A percentile compares a stretch with the other conserved stretches of the same genome.
phyloP scores from a whole-genome alignment of 2,888 invertebrate species.

The Amphipyra berbera region DNA sequence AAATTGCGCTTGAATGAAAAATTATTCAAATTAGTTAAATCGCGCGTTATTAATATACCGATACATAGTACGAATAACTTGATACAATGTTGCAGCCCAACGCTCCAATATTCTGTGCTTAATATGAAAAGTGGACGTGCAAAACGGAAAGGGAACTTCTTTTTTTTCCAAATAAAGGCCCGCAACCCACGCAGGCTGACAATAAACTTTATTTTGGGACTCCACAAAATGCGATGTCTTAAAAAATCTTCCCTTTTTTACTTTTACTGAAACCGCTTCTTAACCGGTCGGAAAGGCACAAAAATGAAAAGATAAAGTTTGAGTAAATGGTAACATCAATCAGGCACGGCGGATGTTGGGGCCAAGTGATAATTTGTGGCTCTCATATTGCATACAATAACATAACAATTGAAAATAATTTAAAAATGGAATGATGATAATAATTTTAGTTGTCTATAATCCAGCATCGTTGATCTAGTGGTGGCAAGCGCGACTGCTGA shows the following conservation, averaged over 20 bases:
- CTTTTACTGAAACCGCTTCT: slow-evolving; percentile 73
- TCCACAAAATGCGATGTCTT: slow-evolving; percentile 72
- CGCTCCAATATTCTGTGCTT: slow-evolving; percentile 30
- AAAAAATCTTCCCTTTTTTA: slow-evolving; percentile 71
- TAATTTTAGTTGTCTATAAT: too few relatives aligned
- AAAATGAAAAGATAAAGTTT: slow-evolving; percentile 70
- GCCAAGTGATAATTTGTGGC: slow-evolving; percentile 50
- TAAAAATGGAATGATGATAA: too few relatives aligned
- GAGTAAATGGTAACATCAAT: slow-evolving; percentile 67
- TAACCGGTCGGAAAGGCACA: slow-evolving; percentile 73
- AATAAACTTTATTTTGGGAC: slow-evolving; percentile 85
- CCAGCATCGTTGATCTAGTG: too few relatives aligned
- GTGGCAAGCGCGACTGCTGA: too few relatives aligned
- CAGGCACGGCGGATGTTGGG: slow-evolving; percentile 45
- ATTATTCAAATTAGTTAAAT: slow-evolving; percentile 49
- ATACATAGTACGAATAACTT: slow-evolving; percentile 34
- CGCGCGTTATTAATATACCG: slow-evolving; percentile 43
- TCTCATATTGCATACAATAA: slow-evolving; percentile 2
- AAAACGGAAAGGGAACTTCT: slow-evolving; percentile 32
- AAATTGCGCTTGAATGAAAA: slow-evolving; percentile 41
- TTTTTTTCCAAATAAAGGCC: slow-evolving; percentile 61
- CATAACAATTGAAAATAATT: too few relatives aligned
- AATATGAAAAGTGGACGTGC: slow-evolving; percentile 53
- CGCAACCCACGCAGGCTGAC: slow-evolving; percentile 75
- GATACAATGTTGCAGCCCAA: slow-evolving; percentile 51